phyloP scores from a whole-genome alignment of 2,797 vertebrate genomes.

The Cheirogaleus major region DNA sequence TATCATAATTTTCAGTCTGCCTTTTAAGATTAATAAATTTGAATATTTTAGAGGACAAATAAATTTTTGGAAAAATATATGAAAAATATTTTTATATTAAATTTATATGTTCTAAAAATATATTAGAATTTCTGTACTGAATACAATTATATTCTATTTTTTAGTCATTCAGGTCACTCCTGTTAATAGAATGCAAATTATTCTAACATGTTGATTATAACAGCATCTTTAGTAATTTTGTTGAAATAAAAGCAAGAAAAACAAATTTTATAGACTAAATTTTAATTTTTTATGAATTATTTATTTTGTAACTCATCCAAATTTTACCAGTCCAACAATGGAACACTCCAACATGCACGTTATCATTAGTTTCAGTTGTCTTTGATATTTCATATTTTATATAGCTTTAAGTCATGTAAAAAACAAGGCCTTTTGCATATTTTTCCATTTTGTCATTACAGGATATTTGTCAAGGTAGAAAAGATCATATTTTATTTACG shows the following conservation, averaged over 20 bases:
- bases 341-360: neutral
- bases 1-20: neutral
- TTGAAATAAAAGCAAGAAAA: conserved; percentile 34
- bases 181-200: neutral
- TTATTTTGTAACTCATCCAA: conserved; percentile 24
- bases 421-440: neutral
- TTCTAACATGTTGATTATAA: conserved; percentile 9
- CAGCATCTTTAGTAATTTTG: conserved; percentile 1
- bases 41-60: conserved; percentile 32
- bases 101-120: conserved; percentile 31
- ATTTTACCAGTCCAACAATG: neutral
- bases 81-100: conserved; percentile 5
- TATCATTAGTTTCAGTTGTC: neutral
- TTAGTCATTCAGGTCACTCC: neutral
- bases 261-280: conserved; percentile 6
- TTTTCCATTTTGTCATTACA: neutral
- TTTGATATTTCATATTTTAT: neutral
- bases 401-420: neutral
- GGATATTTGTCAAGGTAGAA: neutral
- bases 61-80: neutral
- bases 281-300: conserved; percentile 36
- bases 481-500: neutral
- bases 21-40: conserved; percentile 11
- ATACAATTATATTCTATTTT: neutral
- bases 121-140: neutral